Evolutionary conservation across 2,888 invertebrate genomes (phyloP), one percentile per base, ranked within the genome.

Genomic region (Drosophila buzzatii): DNA sequence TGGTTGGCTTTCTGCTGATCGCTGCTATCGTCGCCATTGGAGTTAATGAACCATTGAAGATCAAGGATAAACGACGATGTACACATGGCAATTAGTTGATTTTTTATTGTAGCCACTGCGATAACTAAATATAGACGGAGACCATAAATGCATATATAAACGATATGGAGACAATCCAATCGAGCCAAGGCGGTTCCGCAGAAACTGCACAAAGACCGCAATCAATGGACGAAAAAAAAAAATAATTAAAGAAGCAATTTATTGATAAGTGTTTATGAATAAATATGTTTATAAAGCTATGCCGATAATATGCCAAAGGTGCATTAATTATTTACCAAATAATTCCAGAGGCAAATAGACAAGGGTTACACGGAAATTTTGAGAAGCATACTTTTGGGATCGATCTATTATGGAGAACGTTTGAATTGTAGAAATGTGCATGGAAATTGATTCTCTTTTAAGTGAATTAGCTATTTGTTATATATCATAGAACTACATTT

Each of bases 41-140:
- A 90, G 91, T 90, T 87, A 90, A 90, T 91, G 91, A 91, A 90
- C 90, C 86, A 90, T 79, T 81, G 90, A 90, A 90, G 87, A 87
- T 91, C 87, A 87, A 87, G 87, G 87, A 87, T 87, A 90, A 86
- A 81, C 85, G 27, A 6, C 27, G 65, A 68, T 70, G 63, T 70
- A 81, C 73, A 67, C 88, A 85, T 75, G 90, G 81, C 89, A 84
- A 85, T 85, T 90, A 89, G 89, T 84, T 73, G 81, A 81, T 75
- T 70, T 74, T 78, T 89, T 71, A 80, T 88, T 85, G 64, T 35
- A 58, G 61, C 68, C 51, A 67, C 60, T 14, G 61, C 89, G 80
- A 85, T 76, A 88, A 79, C 86, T 90, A 90, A 79, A 90, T 73
- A 88, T 89, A 89, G 89, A 85, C 63, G 42, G 47, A 59, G 73